A percentile compares a stretch with the other conserved stretches of the same genome.
Evolutionary conservation across 2,888 invertebrate species (phyloP).

Genomic region (Ligdia adustata): DNA sequence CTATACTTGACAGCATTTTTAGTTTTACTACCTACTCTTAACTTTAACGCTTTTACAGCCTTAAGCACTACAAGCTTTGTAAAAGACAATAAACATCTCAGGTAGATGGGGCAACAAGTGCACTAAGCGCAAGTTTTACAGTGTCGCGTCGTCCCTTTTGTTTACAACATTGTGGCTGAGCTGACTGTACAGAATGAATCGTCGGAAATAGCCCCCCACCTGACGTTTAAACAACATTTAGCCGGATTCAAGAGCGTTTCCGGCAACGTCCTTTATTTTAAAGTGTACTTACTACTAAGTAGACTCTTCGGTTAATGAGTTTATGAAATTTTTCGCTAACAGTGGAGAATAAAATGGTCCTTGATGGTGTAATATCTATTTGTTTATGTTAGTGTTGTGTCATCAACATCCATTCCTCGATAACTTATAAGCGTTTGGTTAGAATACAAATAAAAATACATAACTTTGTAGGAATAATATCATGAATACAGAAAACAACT

Average conservation of each 20-base stretch:
- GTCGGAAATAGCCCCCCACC: conserved; percentile 51
- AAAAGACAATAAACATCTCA: conserved; percentile 38
- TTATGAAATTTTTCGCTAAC: conserved; percentile 28
- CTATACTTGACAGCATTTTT: too few relatives aligned
- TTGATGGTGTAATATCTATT: too few relatives aligned
- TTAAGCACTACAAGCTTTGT: conserved; percentile 34
- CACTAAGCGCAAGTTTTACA: conserved; percentile 46
- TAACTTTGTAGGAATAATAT: too few relatives aligned
- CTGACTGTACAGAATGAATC: conserved; percentile 48
- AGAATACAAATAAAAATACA: too few relatives aligned
- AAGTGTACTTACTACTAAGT: conserved; percentile 47
- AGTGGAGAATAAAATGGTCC: not conserved
- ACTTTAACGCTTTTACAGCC: conserved; percentile 15
- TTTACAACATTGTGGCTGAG: conserved; percentile 44
- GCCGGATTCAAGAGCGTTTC: conserved; percentile 36
- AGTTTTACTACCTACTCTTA: conserved; percentile 35
- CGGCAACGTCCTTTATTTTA: conserved; percentile 34
- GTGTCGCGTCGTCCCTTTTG: conserved; percentile 43
- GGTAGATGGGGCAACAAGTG: conserved; percentile 51
- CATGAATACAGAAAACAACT: too few relatives aligned
- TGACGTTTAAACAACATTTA: conserved; percentile 46
- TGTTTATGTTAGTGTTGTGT: too few relatives aligned
- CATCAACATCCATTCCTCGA: too few relatives aligned
- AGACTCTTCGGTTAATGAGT: conserved; percentile 38
- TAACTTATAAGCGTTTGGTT: too few relatives aligned